Conservation (phyloP, 1,140 invertebrate genomes). For the Hydropsyche tenuis region DNA sequence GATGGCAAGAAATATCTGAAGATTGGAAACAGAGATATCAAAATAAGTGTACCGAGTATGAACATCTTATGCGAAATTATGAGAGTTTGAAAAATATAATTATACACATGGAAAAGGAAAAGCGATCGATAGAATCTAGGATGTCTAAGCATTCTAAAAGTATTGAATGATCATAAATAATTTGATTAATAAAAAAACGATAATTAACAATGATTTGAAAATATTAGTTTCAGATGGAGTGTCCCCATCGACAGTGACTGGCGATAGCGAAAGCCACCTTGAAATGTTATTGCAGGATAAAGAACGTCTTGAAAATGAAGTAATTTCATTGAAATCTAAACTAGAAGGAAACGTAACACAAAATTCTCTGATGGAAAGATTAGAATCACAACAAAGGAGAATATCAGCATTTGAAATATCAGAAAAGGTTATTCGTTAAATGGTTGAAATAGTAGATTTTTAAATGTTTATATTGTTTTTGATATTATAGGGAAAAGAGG, state of each 20-base stretch:
- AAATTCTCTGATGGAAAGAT: conserved; percentile 54
- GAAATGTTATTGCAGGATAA: conserved; percentile 45
- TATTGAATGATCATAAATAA: neutral
- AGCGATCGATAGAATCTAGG: conserved; percentile 54
- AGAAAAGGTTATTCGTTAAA: too few relatives aligned
- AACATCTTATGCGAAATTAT: conserved; percentile 55
- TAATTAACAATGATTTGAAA: neutral
- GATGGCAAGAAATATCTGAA: conserved; percentile 59
- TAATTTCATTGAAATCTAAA: conserved; percentile 32
- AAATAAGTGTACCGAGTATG: conserved; percentile 59
- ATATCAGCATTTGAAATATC: conserved; percentile 58
- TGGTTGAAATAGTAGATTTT: neutral
- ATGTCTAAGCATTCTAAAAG: conserved; percentile 56
- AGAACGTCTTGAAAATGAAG: conserved; percentile 45
- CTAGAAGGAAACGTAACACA: conserved; percentile 52
- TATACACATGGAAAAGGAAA: conserved; percentile 57
- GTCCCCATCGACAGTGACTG: conserved; percentile 33
- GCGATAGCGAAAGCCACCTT: conserved; percentile 44
- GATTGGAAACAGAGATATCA: conserved; percentile 58
- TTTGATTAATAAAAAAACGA: neutral
- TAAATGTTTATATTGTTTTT: neutral
- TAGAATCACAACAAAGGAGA: conserved; percentile 58
- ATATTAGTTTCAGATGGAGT: conserved; percentile 35
- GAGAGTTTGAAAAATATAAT: conserved; percentile 55
- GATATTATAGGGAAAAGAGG: conserved; percentile 56